Evolutionary conservation across 2,797 vertebrate species (phyloP).

Genomic region (Chelonia mydas): DNA sequence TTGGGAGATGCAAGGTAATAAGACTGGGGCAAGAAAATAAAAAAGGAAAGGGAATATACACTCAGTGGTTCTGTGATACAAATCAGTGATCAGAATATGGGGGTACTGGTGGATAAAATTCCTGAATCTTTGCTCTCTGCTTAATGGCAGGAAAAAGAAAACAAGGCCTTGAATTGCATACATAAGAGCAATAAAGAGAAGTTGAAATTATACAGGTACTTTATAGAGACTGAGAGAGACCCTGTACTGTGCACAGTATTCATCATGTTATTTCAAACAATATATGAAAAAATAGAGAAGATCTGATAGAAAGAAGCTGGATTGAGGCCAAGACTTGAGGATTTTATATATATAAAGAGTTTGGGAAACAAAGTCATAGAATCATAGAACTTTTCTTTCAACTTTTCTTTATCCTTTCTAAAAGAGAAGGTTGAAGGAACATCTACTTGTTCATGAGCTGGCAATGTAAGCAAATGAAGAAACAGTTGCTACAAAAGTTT

Average conservation of each 20-base stretch:
- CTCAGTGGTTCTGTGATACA: background rate
- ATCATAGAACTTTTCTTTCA: too few relatives aligned
- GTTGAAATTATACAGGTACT: conserved; percentile 6
- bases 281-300: background rate
- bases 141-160: background rate
- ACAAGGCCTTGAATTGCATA: background rate
- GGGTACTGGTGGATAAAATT: conserved; percentile 14
- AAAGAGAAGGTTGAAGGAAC: conserved; percentile 24
- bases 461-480: background rate
- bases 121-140: conserved; percentile 15
- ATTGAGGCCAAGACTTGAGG: rapidly evolving
- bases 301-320: background rate
- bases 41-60: background rate
- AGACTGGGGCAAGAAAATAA: background rate
- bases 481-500: background rate
- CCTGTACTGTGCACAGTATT: background rate
- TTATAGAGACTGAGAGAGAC: background rate
- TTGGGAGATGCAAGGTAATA: conserved; percentile 10
- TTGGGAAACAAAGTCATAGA: background rate
- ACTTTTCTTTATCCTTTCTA: background rate
- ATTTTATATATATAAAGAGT: background rate
- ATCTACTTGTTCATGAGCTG: background rate
- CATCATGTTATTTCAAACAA: background rate
- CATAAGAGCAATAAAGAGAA: background rate
- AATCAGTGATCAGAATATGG: background rate